Evolutionary conservation across 2,888 invertebrate genomes (phyloP).

Genomic region (Limnephilus auricula): DNA sequence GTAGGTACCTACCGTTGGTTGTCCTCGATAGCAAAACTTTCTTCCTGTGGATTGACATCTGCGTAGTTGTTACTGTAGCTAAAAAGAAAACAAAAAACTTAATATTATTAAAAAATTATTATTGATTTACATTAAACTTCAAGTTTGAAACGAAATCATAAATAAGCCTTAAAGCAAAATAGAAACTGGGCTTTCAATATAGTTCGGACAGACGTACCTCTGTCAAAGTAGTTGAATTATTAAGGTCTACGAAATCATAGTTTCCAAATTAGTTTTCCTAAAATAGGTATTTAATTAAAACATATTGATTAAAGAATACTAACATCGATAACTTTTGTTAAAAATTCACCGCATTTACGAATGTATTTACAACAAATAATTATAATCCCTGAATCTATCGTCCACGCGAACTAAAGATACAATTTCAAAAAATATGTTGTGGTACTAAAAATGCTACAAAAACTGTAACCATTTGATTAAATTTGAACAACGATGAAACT

Average conservation of each 20-base stretch:
- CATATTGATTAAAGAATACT: background rate
- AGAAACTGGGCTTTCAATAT: background rate
- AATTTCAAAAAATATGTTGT: background rate
- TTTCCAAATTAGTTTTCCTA: background rate
- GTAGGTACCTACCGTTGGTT: conserved; percentile 49
- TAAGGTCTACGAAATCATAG: background rate
- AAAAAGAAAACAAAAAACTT: background rate
- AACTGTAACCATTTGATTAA: background rate
- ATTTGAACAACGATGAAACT: background rate
- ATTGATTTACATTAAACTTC: too few species aligned
- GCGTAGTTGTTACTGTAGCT: conserved; percentile 67
- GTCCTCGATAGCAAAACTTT: conserved; percentile 59
- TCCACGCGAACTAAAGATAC: background rate
- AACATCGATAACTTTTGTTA: background rate
- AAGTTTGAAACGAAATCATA: background rate
- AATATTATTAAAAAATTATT: too few species aligned
- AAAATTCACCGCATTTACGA: background rate
- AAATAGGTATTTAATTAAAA: background rate
- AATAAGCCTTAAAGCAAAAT: background rate
- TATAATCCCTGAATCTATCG: background rate
- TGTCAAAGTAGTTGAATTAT: background rate
- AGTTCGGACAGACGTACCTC: background rate
- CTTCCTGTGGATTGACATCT: conserved; percentile 68
- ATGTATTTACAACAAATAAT: background rate
- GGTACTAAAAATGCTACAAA: background rate